Percentiles rank a stretch among this genome's conserved stretches.
phyloP scores from a whole-genome alignment of 2,113 vertebrate genomes.

The Cavia aperea region DNA sequence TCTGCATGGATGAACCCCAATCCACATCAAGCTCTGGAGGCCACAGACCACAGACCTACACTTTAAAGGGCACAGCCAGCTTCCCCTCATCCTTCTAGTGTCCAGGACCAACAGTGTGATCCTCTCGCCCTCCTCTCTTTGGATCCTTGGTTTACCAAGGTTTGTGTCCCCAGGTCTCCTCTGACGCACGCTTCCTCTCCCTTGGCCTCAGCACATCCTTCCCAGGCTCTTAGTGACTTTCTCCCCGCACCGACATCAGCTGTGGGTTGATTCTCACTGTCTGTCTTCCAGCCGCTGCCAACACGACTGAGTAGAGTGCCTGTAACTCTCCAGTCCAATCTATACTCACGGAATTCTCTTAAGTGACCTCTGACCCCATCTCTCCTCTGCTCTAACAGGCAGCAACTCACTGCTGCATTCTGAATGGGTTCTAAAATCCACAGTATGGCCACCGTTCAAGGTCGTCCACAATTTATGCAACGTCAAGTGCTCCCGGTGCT shows the following conservation, averaged over 20 bases:
- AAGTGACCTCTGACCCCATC: neutral
- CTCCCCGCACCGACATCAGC: fast-evolving
- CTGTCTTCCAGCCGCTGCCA: neutral
- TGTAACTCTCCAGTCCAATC: neutral
- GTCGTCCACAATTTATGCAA: neutral
- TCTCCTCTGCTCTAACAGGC: neutral
- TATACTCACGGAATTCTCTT: neutral
- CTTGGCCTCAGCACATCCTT: fast-evolving
- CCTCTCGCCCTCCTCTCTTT: fast-evolving
- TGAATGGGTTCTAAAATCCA: neutral
- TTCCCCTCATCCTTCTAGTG: neutral
- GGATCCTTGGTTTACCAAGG: neutral
- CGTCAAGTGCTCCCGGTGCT: neutral
- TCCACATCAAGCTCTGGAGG: fast-evolving
- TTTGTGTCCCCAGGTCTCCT: neutral
- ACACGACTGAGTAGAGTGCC: neutral
- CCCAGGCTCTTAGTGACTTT: fast-evolving
- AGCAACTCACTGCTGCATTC: neutral
- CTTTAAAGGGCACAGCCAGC: neutral
- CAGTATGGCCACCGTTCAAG: neutral
- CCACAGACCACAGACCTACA: neutral
- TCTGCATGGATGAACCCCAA: neutral
- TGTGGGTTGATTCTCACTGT: neutral
- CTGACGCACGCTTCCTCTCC: neutral
- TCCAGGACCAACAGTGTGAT: neutral